Evolutionary conservation across 2,888 invertebrate genomes (phyloP), one percentile per base, ranked within the genome.

Genomic region (Sympetrum striolatum): DNA sequence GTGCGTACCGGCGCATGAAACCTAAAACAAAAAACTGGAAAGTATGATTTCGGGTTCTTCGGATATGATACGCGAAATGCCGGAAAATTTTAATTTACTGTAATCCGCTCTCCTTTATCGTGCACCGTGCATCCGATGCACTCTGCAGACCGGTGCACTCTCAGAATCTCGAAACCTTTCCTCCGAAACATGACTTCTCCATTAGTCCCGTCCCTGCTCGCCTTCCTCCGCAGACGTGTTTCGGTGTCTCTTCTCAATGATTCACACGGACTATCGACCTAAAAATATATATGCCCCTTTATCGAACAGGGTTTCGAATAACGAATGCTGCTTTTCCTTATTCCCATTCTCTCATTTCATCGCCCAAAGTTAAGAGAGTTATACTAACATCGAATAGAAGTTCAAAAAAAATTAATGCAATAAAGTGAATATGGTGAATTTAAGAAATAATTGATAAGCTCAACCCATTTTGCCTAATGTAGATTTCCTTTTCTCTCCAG

Each of bases 161-260:
- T 12, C 25, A 60, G 60, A 60, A 60, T 53, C 82, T 58, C 82
- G 31, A 35, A 31, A 82, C 82, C 82, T 82, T 82, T 86, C 58
- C 86, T 60, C 86, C 86, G 37, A 86, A 86, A 86, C 86, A 86
- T 58, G 86, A 86, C 58, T 86, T 86, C 86, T 86, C 86, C 86
- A 86, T 86, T 86, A 86, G 86, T 60, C 58, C 86, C 53, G 35
- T 37, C 39, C 37, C 80, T 18, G 0, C 25, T 0, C 8, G 8
- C 81, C 81, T 25, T 8, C 31, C 53, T 31, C 35, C 82, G 12
- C 31, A 15, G 25, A 1, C 5, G 14, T 25, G 22, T n/a, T 48
- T 53, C 53, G 2, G n/a, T 53, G 25, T 31, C 53, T 58, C 12
- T 18, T 82, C 35, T n/a, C 8, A 58, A 53, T 53, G 31, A 31